Percentiles rank a stretch among this genome's conserved stretches.
phyloP scores from a whole-genome alignment of 2,113 vertebrate genomes.

The Psittacula cyanocephala region DNA sequence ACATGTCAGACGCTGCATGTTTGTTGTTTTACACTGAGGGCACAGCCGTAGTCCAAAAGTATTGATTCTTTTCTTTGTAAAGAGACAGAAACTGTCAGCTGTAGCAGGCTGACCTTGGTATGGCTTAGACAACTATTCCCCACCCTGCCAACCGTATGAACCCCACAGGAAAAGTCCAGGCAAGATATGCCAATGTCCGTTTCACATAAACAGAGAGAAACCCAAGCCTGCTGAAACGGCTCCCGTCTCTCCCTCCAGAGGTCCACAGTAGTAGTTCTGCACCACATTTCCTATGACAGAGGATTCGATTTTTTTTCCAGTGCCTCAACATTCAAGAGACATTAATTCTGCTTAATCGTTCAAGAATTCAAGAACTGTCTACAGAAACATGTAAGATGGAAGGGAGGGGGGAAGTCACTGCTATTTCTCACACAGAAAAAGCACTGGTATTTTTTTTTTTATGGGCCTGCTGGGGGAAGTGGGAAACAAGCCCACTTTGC shows the following conservation, averaged over 20 bases:
- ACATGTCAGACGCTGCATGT: constrained; percentile 93
- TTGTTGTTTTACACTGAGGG: constrained; percentile 98
- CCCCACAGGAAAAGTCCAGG: constrained; percentile 82
- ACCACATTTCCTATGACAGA: constrained; percentile 81
- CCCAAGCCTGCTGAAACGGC: constrained; percentile 73
- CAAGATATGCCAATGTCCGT: constrained; percentile 78
- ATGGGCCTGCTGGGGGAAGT: neutral
- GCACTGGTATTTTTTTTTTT: neutral
- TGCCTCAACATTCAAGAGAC: constrained; percentile 19
- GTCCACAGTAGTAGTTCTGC: constrained; percentile 75
- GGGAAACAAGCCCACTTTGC: constrained; percentile 14
- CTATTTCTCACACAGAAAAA: constrained; percentile 14
- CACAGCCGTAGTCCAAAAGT: constrained; percentile 98
- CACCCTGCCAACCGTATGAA: constrained; percentile 83
- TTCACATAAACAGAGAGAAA: constrained; percentile 75
- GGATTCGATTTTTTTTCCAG: constrained; percentile 77
- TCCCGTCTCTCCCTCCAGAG: constrained; percentile 68
- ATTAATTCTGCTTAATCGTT: constrained; percentile 54
- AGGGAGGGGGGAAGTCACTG: neutral
- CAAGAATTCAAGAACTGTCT: constrained; percentile 30
- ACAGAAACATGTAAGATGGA: neutral
- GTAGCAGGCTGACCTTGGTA: constrained; percentile 93
- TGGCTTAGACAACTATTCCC: constrained; percentile 93
- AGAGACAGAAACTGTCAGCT: constrained; percentile 97
- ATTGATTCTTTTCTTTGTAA: constrained; percentile 99